Conservation (phyloP, 2,888 invertebrate genomes). For the Macroteleia sp. region DNA sequence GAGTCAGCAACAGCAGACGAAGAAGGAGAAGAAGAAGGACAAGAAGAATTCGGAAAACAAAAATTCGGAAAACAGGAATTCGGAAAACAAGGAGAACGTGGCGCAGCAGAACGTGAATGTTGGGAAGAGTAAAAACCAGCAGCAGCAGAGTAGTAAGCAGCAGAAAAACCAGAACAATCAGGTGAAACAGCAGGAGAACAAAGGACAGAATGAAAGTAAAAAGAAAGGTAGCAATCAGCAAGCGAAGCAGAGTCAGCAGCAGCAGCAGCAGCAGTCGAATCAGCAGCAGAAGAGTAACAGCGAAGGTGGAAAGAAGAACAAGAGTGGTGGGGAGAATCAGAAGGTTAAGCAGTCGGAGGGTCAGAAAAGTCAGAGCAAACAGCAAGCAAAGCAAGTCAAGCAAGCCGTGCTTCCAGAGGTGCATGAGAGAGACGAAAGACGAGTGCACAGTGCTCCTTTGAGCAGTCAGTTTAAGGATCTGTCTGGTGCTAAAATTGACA, state of each 20-base stretch:
- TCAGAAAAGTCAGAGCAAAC: no score
- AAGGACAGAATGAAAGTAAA: not conserved
- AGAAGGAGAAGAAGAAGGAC: constrained; percentile 77
- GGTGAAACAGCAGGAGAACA: constrained; percentile 1
- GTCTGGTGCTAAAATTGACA: constrained; percentile 76
- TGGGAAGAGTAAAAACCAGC: constrained; percentile 62
- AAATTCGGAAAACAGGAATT: constrained; percentile 78
- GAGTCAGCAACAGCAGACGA: constrained; percentile 44
- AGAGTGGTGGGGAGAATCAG: no score
- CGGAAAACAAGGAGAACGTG: constrained; percentile 77
- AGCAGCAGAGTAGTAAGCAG: constrained; percentile 46
- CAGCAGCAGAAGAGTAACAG: no score
- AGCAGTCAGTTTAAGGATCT: constrained; percentile 77
- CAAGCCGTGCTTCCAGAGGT: not conserved
- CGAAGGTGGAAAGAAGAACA: no score
- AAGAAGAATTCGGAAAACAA: constrained; percentile 78
- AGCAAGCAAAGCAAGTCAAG: constrained; percentile 31
- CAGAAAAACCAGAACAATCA: constrained; percentile 24
- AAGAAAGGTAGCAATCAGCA: no score
- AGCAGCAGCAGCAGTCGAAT: no score
- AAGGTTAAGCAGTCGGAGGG: no score
- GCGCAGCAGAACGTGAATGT: constrained; percentile 67
- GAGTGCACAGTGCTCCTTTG: constrained; percentile 68
- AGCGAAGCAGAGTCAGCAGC: no score
- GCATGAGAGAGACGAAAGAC: constrained; percentile 61